Percentiles rank a stretch among this genome's conserved stretches.
Conservation (phyloP, 2,888 invertebrate genomes). For the Drosophila niveifrons region DNA sequence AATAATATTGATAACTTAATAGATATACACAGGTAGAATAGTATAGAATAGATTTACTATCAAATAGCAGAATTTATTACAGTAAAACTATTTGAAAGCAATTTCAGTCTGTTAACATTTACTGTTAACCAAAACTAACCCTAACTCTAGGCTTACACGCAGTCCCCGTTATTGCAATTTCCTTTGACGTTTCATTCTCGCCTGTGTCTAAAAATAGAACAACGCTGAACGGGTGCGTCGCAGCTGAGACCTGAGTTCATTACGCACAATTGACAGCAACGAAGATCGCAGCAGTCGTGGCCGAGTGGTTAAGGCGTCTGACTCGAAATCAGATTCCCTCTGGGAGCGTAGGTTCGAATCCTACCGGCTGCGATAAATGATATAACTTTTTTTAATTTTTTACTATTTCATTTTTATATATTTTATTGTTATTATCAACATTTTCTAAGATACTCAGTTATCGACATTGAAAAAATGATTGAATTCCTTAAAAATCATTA, state of each 20-base stretch:
- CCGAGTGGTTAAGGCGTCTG: conserved; percentile 86
- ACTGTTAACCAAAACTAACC: too few relatives aligned
- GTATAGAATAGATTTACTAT: too few relatives aligned
- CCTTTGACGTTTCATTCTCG: background rate
- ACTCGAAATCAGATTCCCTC: conserved; percentile 89
- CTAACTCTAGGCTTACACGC: too few relatives aligned
- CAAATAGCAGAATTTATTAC: too few relatives aligned
- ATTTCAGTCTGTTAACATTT: too few relatives aligned
- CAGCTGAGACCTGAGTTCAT: background rate
- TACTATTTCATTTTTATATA: background rate
- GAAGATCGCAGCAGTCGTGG: conserved; percentile 83
- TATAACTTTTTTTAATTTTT: background rate
- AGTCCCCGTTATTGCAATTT: background rate
- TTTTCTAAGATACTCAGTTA: too few relatives aligned
- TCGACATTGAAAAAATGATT: too few relatives aligned
- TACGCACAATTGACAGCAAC: background rate
- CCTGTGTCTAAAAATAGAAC: conserved; percentile 13
- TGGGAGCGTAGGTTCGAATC: conserved; percentile 95
- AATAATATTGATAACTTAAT: too few relatives aligned
- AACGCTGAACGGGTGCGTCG: background rate
- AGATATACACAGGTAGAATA: too few relatives aligned
- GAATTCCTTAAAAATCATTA: too few relatives aligned
- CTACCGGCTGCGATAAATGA: conserved; percentile 89
- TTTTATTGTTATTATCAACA: too few relatives aligned
- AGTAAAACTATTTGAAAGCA: too few relatives aligned